Evolutionary conservation across 2,888 invertebrate genomes (phyloP).

Genomic region (Philonicus albiceps): DNA sequence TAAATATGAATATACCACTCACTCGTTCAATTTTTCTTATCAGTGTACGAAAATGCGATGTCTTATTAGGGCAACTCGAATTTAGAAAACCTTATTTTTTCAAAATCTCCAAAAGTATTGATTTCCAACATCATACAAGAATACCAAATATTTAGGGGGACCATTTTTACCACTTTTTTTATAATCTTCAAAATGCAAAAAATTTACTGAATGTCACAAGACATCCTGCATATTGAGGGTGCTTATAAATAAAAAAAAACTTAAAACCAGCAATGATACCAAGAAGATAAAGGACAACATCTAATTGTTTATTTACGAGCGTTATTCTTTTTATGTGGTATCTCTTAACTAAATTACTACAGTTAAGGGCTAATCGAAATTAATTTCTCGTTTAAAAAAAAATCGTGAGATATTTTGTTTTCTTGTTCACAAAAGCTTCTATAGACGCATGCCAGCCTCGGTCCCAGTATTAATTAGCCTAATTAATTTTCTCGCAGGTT

Average conservation of each 20-base stretch:
- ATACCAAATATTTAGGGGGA: no score
- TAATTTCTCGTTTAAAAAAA: background rate
- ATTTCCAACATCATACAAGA: no score
- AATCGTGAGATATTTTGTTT: background rate
- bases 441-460: background rate
- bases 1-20: no score
- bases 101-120: no score
- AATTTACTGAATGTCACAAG: no score
- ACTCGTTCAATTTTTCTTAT: no score
- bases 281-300: background rate
- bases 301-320: background rate
- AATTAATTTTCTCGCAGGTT: background rate
- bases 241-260: background rate
- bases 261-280: background rate
- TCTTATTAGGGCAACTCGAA: no score
- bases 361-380: background rate
- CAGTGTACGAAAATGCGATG: no score
- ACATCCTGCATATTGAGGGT: background rate
- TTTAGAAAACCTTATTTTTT: no score
- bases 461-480: background rate
- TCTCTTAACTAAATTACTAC: background rate
- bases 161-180: no score
- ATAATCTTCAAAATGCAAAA: no score
- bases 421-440: background rate
- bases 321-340: background rate